Base-by-base conservation (phyloP, 2,113 vertebrate genomes). In the Chloroceryle aenea region DNA sequence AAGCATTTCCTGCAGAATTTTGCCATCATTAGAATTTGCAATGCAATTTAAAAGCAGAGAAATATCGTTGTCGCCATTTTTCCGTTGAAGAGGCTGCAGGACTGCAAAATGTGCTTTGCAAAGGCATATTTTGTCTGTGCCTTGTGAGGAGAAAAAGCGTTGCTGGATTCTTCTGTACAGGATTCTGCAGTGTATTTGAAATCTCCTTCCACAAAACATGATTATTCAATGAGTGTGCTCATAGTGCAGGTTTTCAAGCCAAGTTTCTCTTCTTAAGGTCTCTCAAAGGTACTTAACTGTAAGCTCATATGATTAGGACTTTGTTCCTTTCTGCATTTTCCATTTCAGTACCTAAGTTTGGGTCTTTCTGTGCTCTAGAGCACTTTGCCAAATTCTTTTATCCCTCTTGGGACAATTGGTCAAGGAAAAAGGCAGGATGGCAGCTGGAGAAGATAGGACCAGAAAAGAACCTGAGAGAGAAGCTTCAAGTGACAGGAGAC, bases 281-380 rank as follows among this genome's bases (percentile, higher is more conserved):
- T 95, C 87, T 96, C 91, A 80, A 87, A 93, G 81, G 78, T 85
- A 43, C 91, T 93, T 94, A 96, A 76, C 71, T 79, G 43, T 79
- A 96, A 95, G 87, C 29, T 93, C 55, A 34, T 76, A 64, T 89
- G 77, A 96, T 93, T 94, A 96, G 76, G 91, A 93, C 91, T 96
- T 95, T 96, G 80, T 80, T 96, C 58, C 77, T 96, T 91, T 96
- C 87, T 96, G 53, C 63, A 82, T 91, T 95, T 94, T 89, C 26
- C 25, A 62, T 87, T 79, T 76, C 87, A 96, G 48, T 79, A 72
- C 66, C 32, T 61, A 89, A 63, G 48, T 92, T 95, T 89, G 80
- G 85, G 75, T 67, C 25, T 91, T 96, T 76, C n/a, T 4, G 0
- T 85, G 30, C 77, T 78, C 21, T 62, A 69, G 45, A 89, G 19